Base-by-base conservation (phyloP, 37 sponge, comb jelly and placozoan species). In the Aplysina aerophoba region DNA sequence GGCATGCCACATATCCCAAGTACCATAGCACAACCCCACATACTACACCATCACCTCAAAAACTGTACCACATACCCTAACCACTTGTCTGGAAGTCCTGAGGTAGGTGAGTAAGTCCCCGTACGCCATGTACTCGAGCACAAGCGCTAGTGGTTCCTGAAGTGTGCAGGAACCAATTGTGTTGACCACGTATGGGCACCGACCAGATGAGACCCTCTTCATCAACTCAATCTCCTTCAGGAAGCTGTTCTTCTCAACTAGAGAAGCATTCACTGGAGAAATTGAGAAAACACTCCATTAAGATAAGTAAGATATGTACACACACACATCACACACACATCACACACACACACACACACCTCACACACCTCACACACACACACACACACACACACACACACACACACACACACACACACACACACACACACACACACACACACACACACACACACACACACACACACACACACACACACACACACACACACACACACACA, bases 191-290 rank as follows among this genome's bases (percentile, higher is more conserved):
- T 81, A 37, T n/a, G 4, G 31, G 12, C 65, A 63, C 11, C 35
- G 33, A 3, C 82, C 82, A 19, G 5, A 36, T 21, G 78, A 75
- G 12, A 81, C 65, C 25, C 65, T 56, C 31, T 81, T 81, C 82
- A 81, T 81, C 36, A 81, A 4, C 37, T 81, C 82, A 81, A 81
- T 81, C 82, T 81, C 82, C 65, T 81, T 81, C 65, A 60, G 20
- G 31, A 81, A 81, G 19, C 58, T 44, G 44, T 75, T 54, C 37
- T 75, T 75, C 54, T 75, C 44, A 16, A 36, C n/a, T 14, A 44
- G n/a, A 41, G 78, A 53, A 4, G 78, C 78, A 40, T 75, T 36
- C 78, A 53, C 78, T 75, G 36, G 20, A 5, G 35, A 44, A 50
- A 3, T 13, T n/a, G 12, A 22, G 41, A 8, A 40, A 21, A 44